These are phyloP conservation scores for Tillus elongatus DNA, from an alignment of 2,888 invertebrate species.

Conservation along the genomic window DNA sequence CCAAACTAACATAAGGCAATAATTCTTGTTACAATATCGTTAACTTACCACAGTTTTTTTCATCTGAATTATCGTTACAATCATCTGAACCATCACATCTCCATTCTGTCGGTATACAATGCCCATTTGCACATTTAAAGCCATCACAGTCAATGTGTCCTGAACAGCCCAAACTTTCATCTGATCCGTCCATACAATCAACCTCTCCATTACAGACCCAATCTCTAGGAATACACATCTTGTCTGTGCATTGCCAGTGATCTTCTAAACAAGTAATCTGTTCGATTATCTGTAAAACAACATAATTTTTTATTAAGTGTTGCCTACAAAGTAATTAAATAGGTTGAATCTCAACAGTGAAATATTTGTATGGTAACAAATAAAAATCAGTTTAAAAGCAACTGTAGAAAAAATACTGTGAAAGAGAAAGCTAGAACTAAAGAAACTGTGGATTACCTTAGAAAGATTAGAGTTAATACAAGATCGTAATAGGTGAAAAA, in stretches of 20 bases:
- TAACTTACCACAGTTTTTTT: slow-evolving; percentile 46
- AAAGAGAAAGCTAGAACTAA: no score
- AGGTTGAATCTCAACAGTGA: no score
- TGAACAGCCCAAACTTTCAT: slow-evolving; percentile 41
- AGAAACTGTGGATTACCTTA: no score
- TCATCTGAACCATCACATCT: slow-evolving; percentile 50
- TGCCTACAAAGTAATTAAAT: no score
- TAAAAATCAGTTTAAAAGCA: no score
- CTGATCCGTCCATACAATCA: slow-evolving; percentile 40
- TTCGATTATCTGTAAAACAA: not conserved
- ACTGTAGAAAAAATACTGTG: no score
- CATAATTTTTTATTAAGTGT: no score
- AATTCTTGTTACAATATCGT: no score
- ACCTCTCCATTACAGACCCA: slow-evolving; percentile 38
- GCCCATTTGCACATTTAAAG: slow-evolving; percentile 52
- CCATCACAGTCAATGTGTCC: slow-evolving; percentile 47
- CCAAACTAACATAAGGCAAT: no score
- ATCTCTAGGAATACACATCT: slow-evolving; percentile 31
- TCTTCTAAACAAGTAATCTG: slow-evolving; percentile 26
- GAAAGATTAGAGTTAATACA: no score
- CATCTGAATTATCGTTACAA: slow-evolving; percentile 51
- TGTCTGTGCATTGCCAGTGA: slow-evolving; percentile 36
- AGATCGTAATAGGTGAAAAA: no score
- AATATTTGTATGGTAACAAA: no score
- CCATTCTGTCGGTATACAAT: slow-evolving; percentile 47